Conservation (phyloP, 2,888 invertebrate genomes). For the Drosophila neutralis region DNA sequence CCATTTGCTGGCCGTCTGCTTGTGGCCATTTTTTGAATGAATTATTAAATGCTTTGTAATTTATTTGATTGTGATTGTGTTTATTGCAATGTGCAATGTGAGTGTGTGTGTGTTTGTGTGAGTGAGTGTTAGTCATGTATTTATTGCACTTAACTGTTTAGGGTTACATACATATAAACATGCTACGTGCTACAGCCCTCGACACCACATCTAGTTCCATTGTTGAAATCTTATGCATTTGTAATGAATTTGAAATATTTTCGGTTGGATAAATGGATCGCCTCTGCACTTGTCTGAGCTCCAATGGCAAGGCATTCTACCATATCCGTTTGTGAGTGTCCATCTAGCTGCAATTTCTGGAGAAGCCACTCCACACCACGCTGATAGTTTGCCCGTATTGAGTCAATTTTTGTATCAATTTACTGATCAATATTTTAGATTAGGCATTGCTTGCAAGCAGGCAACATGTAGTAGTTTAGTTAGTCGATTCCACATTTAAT, state of each 20-base stretch:
- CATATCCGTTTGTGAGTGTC: conserved; percentile 14
- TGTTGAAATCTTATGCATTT: conserved; percentile 81
- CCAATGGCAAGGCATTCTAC: conserved; percentile 45
- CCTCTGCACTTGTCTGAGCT: conserved; percentile 33
- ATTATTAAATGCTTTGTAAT: conserved; percentile 81
- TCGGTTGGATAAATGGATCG: conserved; percentile 61
- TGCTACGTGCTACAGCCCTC: conserved; percentile 7
- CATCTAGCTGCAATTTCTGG: conserved; percentile 50
- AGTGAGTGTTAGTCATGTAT: conserved; percentile 52
- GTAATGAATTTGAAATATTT: conserved; percentile 79
- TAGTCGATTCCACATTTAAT: neutral
- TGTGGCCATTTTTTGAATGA: conserved; percentile 77
- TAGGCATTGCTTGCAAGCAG: conserved; percentile 41
- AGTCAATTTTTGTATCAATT: conserved; percentile 51
- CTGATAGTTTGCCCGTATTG: conserved; percentile 1
- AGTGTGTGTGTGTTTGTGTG: neutral
- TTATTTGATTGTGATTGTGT: conserved; percentile 80
- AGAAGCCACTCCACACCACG: conserved; percentile 10
- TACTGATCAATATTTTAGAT: conserved; percentile 73
- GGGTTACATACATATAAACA: conserved; percentile 46
- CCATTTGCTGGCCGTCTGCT: conserved; percentile 54
- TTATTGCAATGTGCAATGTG: conserved; percentile 40
- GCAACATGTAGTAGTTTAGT: neutral
- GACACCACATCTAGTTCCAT: conserved; percentile 28
- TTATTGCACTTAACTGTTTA: conserved; percentile 79